Evolutionary conservation across 1,140 invertebrate species (phyloP).

Genomic region (Drosophila orena): DNA sequence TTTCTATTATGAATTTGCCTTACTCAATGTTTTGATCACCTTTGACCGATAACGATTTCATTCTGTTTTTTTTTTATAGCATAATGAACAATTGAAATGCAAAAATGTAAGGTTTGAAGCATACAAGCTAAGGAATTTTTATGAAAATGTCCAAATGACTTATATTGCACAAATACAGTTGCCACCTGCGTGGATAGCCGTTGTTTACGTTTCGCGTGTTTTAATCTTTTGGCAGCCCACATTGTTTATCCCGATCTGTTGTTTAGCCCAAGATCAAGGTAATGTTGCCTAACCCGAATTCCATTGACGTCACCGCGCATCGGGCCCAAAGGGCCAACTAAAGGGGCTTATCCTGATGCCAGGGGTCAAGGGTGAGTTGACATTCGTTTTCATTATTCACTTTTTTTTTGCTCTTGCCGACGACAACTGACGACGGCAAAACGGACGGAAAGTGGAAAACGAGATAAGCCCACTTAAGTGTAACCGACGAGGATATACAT

Average conservation of each 20-base stretch:
- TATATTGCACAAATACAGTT: background rate
- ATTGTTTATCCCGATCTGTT: constrained; percentile 34
- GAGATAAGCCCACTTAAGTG: constrained; percentile 37
- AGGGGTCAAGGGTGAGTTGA: constrained; percentile 7
- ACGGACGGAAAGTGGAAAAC: constrained; percentile 21
- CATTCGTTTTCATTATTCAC: too few species aligned
- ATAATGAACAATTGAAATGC: too few species aligned
- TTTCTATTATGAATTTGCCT: background rate
- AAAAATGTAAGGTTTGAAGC: too few species aligned
- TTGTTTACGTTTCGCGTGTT: constrained; percentile 22
- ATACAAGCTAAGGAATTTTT: too few species aligned
- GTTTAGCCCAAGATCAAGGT: constrained; percentile 35
- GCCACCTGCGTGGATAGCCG: background rate
- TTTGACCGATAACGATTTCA: too few species aligned
- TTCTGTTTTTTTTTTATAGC: too few species aligned
- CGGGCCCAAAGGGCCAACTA: background rate
- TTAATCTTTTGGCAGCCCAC: constrained; percentile 29
- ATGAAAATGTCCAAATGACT: background rate
- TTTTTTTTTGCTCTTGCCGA: background rate
- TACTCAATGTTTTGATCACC: too few species aligned
- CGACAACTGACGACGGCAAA: constrained; percentile 12
- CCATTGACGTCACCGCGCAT: constrained; percentile 16
- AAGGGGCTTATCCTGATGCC: constrained; percentile 7
- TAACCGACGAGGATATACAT: constrained; percentile 8
- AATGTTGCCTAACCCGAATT: constrained; percentile 17